These are phyloP conservation scores for Pagetopsis macropterus DNA, from an alignment of 2,797 vertebrate genomes.

Conservation along the genomic window DNA sequence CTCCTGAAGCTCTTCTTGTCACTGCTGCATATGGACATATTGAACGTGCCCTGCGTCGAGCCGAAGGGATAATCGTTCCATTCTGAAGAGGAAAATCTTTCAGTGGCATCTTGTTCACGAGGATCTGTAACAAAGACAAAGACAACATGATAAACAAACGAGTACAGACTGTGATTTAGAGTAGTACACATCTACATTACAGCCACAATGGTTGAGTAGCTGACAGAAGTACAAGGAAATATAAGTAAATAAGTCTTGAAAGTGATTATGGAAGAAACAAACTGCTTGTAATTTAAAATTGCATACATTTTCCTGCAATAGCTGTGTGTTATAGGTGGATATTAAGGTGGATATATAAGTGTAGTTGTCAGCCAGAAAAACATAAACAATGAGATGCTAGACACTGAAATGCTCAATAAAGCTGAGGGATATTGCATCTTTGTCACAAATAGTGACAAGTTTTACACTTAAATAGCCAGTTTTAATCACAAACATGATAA, in stretches of 20 bases:
- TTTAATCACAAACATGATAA: not conserved
- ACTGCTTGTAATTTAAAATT: not conserved
- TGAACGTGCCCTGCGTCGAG: slow-evolving; percentile 51
- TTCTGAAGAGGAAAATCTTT: slow-evolving; percentile 13
- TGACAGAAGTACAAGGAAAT: not conserved
- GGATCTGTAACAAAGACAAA: slow-evolving; percentile 48
- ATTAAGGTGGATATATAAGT: not conserved
- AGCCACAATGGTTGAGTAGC: slow-evolving; percentile 3
- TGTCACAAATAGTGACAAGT: not conserved
- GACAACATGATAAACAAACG: not conserved
- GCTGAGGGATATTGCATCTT: not conserved
- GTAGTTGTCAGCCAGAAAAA: too few species aligned
- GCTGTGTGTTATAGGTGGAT: not conserved
- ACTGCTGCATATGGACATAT: slow-evolving; percentile 67
- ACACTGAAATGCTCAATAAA: not conserved
- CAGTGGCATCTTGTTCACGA: slow-evolving; percentile 31
- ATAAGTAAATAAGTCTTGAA: too few species aligned
- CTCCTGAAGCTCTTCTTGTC: slow-evolving; percentile 70
- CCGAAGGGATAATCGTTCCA: slow-evolving; percentile 28
- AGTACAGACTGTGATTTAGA: not conserved
- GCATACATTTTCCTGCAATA: not conserved
- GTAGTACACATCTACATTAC: not conserved
- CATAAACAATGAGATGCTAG: not conserved
- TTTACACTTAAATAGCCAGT: too few species aligned
- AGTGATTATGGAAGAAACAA: not conserved